Percentiles rank a stretch among this genome's conserved stretches.
Evolutionary conservation across 2,113 vertebrate genomes (phyloP).

Genomic region (Dromiciops gliroides): DNA sequence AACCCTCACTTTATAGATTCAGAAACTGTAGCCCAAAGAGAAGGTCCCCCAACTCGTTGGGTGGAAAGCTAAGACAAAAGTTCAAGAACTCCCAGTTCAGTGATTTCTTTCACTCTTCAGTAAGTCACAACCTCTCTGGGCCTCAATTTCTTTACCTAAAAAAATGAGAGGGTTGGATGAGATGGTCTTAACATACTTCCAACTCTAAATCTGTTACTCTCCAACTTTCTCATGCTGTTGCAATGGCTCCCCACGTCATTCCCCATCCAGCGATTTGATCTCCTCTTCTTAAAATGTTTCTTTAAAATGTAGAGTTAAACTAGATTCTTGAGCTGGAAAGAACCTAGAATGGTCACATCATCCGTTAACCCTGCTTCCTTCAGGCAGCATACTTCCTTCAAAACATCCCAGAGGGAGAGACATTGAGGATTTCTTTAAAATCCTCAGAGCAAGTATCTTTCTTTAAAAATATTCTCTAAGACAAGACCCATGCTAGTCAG

Average conservation of each 20-base stretch:
- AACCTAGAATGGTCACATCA: neutral
- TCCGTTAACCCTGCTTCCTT: neutral
- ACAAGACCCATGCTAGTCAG: neutral
- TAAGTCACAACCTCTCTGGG: neutral
- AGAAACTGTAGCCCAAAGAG: neutral
- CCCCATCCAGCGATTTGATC: slow-evolving; percentile 5
- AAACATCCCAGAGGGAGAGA: slow-evolving; percentile 16
- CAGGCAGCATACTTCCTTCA: slow-evolving; percentile 17
- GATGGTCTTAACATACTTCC: neutral
- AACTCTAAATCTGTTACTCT: neutral
- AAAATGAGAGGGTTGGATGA: neutral
- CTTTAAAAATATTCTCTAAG: neutral
- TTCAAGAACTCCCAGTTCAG: neutral
- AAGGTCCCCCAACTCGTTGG: neutral
- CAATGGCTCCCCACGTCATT: neutral
- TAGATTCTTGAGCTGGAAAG: neutral
- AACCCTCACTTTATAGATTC: neutral
- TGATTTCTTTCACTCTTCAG: neutral
- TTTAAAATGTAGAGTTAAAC: neutral
- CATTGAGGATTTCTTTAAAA: neutral
- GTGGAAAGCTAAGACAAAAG: neutral
- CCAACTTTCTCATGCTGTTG: neutral
- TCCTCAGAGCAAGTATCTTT: neutral
- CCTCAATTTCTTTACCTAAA: neutral
- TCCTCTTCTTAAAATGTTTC: neutral